Conservation (phyloP, 1,140 invertebrate genomes). For the Paraescarpia echinospica region DNA sequence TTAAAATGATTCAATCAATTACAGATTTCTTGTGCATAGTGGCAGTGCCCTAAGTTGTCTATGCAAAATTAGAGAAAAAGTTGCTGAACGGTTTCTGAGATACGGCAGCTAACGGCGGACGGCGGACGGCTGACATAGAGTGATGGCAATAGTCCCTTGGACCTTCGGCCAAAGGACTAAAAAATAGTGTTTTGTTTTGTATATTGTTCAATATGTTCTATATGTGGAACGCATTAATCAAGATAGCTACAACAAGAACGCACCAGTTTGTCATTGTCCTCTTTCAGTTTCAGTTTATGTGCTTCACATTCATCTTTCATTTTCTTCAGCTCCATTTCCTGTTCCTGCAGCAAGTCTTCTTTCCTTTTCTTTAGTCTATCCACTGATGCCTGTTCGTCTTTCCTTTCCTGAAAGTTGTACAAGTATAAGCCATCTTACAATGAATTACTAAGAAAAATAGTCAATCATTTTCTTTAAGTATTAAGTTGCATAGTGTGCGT, state of each 20-base stretch:
- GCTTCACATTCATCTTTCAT: slow-evolving; percentile 38
- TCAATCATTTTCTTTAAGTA: background rate
- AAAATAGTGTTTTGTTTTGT: too few species aligned
- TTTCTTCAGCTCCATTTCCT: slow-evolving; percentile 47
- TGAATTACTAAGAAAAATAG: background rate
- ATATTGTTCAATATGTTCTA: background rate
- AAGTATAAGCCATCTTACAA: slow-evolving; percentile 11
- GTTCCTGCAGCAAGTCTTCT: slow-evolving; percentile 45
- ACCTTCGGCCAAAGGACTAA: too few species aligned
- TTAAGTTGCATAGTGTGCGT: background rate
- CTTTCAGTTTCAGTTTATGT: slow-evolving; percentile 42
- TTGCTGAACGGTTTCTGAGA: too few species aligned
- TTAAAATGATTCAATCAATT: too few species aligned
- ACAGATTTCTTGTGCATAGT: too few species aligned
- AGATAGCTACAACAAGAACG: slow-evolving; percentile 1
- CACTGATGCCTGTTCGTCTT: slow-evolving; percentile 40
- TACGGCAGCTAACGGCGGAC: too few species aligned
- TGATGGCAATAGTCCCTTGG: too few species aligned
- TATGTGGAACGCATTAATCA: background rate
- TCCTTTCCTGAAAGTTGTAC: slow-evolving; percentile 37
- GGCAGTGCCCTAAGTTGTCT: too few species aligned
- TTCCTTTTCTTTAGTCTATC: slow-evolving; percentile 42
- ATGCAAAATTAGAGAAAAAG: too few species aligned
- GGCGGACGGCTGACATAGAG: too few species aligned
- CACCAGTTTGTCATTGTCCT: slow-evolving; percentile 48